Base-by-base conservation (phyloP, 2,113 vertebrate species). In the Hymenochirus boettgeri region DNA sequence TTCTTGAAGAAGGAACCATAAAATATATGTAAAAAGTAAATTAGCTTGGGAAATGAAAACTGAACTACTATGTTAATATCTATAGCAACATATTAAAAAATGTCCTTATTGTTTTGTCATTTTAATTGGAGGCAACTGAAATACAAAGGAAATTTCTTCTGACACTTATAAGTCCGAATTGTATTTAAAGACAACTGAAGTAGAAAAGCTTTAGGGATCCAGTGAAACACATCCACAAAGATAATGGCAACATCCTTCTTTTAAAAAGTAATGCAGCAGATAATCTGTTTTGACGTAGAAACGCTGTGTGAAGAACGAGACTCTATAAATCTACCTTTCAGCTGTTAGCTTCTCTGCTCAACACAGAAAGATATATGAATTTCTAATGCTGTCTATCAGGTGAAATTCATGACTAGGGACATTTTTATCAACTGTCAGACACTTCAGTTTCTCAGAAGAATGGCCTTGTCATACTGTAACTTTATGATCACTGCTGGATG, bases 271-370 rank as follows among this genome's bases (percentile, higher is more conserved):
- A 70, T 54, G 42, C 2, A 33, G 12, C 33, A 48, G 52, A 62
- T 71, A 47, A 51, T 72, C 17, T 62, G 70, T 39, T 71, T 69
- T 62, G 55, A 6, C 50, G 26, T 62, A 47, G 65, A 57, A 53
- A 73, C 69, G 21, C 29, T 61, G 18, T 62, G 26, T 59, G 26
- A 72, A 54, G 46, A 57, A 61, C 31, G 42, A 11, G 21, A n/a
- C 54, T 6, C 35, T 59, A 19, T 23, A 21, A 48, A 56, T 23
- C 33, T 24, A 52, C 11, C 62, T 22, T 70, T 61, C 13, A 70
- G 70, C 67, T 69, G 69, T 73, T 67, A 71, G 60, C 61, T 70
- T 45, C 72, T 78, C 77, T 67, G 35, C 56, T 67, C 64, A 67
- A 67, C 47, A 42, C 31, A 26, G 33, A 59, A 59, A 67, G 56